phyloP scores from a whole-genome alignment of 2,888 invertebrate genomes.

The Argyresthia goedartella region DNA sequence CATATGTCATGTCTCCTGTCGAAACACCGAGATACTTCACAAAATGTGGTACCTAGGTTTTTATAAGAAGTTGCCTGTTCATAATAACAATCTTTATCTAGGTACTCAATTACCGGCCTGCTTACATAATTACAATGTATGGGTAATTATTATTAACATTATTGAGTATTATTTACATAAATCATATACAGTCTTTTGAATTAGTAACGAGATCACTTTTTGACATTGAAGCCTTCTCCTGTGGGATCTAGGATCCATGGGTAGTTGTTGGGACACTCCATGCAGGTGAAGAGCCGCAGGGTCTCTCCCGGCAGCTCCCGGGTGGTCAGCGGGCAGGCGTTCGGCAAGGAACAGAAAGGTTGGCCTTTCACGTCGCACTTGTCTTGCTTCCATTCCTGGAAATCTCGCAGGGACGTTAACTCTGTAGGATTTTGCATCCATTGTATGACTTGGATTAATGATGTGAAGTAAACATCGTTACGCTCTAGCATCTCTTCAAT shows the following conservation, averaged over 20 bases:
- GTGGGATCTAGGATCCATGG: conserved; percentile 96
- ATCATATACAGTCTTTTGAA: conserved; percentile 62
- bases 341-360: conserved; percentile 92
- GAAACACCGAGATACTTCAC: too few relatives aligned
- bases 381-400: conserved; percentile 93
- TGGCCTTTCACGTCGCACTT: conserved; percentile 95
- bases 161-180: conserved; percentile 65
- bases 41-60: too few relatives aligned
- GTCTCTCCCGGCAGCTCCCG: conserved; percentile 93
- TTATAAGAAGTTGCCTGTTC: too few relatives aligned
- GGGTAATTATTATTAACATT: not conserved
- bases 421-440: conserved; percentile 98
- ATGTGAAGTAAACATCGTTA: conserved; percentile 94
- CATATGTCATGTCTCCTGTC: too few relatives aligned
- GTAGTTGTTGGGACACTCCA: conserved; percentile 96
- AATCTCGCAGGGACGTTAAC: conserved; percentile 86
- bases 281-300: conserved; percentile 92
- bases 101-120: not conserved
- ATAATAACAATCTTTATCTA: not conserved
- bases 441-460: conserved; percentile 91
- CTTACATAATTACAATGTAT: not conserved
- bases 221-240: conserved; percentile 91
- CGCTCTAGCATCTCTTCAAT: conserved; percentile 92
- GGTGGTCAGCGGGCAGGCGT: conserved; percentile 90
- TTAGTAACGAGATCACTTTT: conserved; percentile 75